Percentiles rank a stretch among this genome's conserved stretches.
Evolutionary conservation across 2,113 vertebrate genomes (phyloP).

Genomic region (Neoarius graeffei): DNA sequence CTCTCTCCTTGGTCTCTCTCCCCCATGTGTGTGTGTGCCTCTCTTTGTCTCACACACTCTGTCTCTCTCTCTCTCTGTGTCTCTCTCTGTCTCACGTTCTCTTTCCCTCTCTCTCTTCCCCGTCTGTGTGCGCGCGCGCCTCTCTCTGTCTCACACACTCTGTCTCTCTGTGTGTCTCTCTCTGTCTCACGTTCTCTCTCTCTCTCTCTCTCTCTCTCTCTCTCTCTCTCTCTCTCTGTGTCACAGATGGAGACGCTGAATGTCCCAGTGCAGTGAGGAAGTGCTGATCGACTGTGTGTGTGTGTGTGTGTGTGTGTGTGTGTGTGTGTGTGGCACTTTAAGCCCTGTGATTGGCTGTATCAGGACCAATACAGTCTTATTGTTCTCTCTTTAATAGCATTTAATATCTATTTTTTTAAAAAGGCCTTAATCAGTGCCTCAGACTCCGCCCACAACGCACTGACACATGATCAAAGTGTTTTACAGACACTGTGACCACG

Average conservation of each 20-base stretch:
- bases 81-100: no score
- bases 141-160: neutral
- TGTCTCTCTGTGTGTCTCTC: neutral
- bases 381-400: no score
- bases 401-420: neutral
- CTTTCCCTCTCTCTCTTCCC: no score
- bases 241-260: constrained; percentile 50
- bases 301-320: constrained; percentile 12
- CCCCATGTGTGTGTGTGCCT: no score
- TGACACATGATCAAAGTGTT: neutral
- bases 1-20: no score
- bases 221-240: constrained; percentile 9
- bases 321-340: constrained; percentile 12
- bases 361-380: neutral
- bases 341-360: constrained; percentile 1
- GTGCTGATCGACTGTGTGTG: constrained; percentile 40
- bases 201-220: neutral
- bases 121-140: no score
- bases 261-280: constrained; percentile 27
- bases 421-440: neutral
- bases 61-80: no score
- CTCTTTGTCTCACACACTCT: neutral
- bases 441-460: neutral
- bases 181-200: neutral
- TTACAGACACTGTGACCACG: neutral